Evolutionary conservation across 2,888 invertebrate species (phyloP).

Genomic region (Pseudococcus viburni): DNA sequence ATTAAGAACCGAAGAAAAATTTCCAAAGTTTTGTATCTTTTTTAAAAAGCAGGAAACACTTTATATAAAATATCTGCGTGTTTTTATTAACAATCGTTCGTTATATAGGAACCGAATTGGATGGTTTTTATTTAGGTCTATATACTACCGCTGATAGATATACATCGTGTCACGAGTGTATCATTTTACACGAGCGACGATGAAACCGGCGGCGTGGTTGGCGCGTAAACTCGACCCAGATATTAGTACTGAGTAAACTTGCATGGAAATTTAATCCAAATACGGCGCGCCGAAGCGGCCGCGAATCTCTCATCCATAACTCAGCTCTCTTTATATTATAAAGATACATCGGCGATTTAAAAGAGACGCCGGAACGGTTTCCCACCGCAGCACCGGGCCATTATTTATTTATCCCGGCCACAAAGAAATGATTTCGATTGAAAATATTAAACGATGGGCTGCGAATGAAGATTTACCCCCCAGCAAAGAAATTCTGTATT

Average conservation of each 20-base stretch:
- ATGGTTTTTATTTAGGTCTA: neutral
- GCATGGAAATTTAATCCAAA: conserved; percentile 31
- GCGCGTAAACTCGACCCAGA: conserved; percentile 16
- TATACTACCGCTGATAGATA: neutral
- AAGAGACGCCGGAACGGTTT: neutral
- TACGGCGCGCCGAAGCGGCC: neutral
- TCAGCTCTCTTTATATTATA: neutral
- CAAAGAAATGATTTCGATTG: conserved; percentile 16
- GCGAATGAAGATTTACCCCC: neutral
- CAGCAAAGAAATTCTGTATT: neutral
- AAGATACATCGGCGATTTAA: conserved; percentile 4
- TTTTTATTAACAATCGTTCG: conserved; percentile 15
- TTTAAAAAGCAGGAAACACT: neutral
- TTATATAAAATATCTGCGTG: neutral
- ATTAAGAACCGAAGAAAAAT: neutral
- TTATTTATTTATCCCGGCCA: conserved; percentile 7
- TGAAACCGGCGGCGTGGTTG: neutral
- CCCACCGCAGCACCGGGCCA: neutral
- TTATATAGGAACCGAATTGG: neutral
- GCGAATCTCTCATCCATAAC: neutral
- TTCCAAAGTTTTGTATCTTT: neutral
- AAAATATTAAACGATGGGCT: neutral
- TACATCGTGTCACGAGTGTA: conserved; percentile 2
- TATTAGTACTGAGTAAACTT: conserved; percentile 7
- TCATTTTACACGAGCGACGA: neutral